These are phyloP conservation scores for Gobius niger DNA, from an alignment of 2,113 vertebrate species.

Conservation along the genomic window DNA sequence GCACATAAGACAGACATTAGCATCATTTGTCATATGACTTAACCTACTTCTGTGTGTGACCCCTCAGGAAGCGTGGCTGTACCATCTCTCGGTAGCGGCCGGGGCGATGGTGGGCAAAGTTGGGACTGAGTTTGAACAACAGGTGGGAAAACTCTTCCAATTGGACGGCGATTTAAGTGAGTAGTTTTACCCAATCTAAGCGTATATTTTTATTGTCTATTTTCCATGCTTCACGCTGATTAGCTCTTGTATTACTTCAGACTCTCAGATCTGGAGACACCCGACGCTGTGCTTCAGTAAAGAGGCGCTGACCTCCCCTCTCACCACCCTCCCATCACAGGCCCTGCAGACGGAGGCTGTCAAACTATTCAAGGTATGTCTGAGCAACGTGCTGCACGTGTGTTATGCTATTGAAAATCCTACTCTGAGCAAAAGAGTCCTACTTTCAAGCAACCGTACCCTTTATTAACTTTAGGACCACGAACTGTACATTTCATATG, in stretches of 20 bases:
- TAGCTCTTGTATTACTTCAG: constrained; percentile 60
- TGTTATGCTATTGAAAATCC: no score
- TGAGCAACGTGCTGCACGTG: not conserved
- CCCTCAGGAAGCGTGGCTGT: constrained; percentile 90
- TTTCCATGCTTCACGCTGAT: not conserved
- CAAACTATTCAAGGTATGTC: constrained; percentile 93
- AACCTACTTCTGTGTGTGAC: constrained; percentile 6
- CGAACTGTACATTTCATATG: no score
- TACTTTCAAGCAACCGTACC: no score
- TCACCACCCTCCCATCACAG: constrained; percentile 94
- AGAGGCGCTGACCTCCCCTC: constrained; percentile 88
- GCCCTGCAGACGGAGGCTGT: constrained; percentile 96
- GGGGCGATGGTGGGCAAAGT: constrained; percentile 84
- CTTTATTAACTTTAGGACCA: no score
- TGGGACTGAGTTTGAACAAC: constrained; percentile 95
- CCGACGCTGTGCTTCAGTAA: constrained; percentile 93
- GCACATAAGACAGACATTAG: not conserved
- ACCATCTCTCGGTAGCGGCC: constrained; percentile 91
- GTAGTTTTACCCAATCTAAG: constrained; percentile 11
- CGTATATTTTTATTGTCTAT: not conserved
- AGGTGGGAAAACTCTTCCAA: constrained; percentile 89
- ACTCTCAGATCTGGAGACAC: constrained; percentile 91
- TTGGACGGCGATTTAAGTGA: constrained; percentile 88
- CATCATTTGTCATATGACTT: not conserved
- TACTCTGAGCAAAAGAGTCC: no score